Conservation (phyloP, 2,797 vertebrate genomes). For the Loris lydekkerianus region DNA sequence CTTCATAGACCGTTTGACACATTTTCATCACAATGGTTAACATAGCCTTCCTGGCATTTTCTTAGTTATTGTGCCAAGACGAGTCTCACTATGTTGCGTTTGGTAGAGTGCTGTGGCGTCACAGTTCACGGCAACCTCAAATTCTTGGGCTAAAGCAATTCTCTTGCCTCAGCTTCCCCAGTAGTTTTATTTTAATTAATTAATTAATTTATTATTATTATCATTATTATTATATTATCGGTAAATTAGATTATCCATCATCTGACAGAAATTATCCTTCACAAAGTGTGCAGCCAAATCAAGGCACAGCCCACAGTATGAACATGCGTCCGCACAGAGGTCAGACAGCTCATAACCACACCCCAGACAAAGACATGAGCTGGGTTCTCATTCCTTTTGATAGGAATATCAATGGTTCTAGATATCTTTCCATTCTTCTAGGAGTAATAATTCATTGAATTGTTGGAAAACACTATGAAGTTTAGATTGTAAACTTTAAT, state of each 20-base stretch:
- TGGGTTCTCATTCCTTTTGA: background rate
- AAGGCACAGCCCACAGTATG: fast-evolving
- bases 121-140: no score
- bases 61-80: no score
- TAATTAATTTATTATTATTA: no score
- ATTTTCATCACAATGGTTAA: no score
- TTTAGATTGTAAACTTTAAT: background rate
- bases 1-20: no score
- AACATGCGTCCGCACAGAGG: background rate
- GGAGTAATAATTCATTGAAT: background rate
- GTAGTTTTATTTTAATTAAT: no score
- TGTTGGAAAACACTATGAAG: background rate
- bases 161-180: no score
- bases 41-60: no score
- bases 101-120: no score
- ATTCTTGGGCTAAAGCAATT: no score
- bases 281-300: background rate
- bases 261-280: background rate
- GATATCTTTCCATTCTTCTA: background rate
- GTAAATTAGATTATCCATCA: background rate
- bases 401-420: background rate
- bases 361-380: background rate
- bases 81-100: no score
- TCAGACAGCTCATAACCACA: background rate
- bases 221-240: no score